A percentile compares a stretch with the other conserved stretches of the same genome.
These are phyloP conservation scores for Unio pictorum DNA, from an alignment of 2,888 invertebrate species.

Conservation along the genomic window DNA sequence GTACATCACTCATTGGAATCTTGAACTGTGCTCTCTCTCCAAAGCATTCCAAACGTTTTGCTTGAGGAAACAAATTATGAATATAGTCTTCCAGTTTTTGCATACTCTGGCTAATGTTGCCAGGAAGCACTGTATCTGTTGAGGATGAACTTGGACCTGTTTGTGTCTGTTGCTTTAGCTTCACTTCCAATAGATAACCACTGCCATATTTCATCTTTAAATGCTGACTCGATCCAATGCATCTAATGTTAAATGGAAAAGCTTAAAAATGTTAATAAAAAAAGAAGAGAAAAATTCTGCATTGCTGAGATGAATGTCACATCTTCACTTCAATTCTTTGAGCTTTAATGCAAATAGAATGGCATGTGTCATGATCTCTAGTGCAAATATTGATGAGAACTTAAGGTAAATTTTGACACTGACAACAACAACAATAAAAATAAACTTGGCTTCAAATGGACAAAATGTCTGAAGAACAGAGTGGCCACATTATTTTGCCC, in stretches of 20 bases:
- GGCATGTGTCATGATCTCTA: no score
- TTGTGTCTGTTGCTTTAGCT: slow-evolving; percentile 72
- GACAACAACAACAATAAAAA: no score
- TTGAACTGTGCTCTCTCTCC: slow-evolving; percentile 86
- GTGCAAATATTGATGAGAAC: no score
- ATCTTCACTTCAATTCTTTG: no score
- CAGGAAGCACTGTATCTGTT: slow-evolving; percentile 54
- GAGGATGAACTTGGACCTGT: slow-evolving; percentile 35
- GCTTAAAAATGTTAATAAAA: no score
- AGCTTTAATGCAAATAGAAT: no score
- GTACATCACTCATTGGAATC: slow-evolving; percentile 84
- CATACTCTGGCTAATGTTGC: slow-evolving; percentile 44
- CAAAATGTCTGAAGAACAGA: no score
- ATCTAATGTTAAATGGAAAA: slow-evolving; percentile 73
- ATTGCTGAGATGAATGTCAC: no score
- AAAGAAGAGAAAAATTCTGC: no score
- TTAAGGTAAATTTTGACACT: no score
- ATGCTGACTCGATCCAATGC: slow-evolving; percentile 89
- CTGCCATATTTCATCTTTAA: slow-evolving; percentile 89
- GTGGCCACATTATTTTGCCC: no score
- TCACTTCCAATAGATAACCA: slow-evolving; percentile 89
- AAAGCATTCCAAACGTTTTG: slow-evolving; percentile 81
- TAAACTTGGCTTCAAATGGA: no score
- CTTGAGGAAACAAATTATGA: slow-evolving; percentile 80
- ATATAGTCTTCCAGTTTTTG: slow-evolving; percentile 75